A percentile compares a stretch with the other conserved stretches of the same genome.
Conservation (phyloP, 2,113 vertebrate genomes). For the Elachura formosa region DNA sequence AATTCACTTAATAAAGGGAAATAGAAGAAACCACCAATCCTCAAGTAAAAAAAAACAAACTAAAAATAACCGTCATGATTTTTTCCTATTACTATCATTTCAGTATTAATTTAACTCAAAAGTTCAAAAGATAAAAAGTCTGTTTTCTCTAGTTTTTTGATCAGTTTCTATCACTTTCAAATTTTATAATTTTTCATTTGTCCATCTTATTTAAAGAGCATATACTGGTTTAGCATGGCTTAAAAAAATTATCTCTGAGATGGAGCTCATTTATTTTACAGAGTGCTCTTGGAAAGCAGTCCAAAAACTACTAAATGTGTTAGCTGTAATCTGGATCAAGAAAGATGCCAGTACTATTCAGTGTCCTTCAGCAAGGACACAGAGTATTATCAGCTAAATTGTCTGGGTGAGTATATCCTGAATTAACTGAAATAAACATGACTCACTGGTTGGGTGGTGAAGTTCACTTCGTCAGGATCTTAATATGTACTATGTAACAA, state of each 20-base stretch:
- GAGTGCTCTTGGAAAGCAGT: conserved; percentile 73
- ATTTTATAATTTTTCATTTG: not conserved
- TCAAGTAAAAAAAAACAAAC: not conserved
- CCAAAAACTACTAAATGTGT: conserved; percentile 73
- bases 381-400: conserved; percentile 87
- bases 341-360: conserved; percentile 89
- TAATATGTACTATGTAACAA: not conserved
- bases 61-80: not conserved
- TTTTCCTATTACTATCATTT: not conserved
- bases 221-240: not conserved
- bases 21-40: not conserved
- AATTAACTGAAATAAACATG: not conserved
- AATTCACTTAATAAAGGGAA: not conserved
- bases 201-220: not conserved
- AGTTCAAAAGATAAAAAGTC: not conserved
- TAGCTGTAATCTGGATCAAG: conserved; percentile 78
- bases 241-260: not conserved
- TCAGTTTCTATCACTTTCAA: not conserved
- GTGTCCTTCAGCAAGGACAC: conserved; percentile 85
- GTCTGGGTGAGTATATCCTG: conserved; percentile 79
- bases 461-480: not conserved
- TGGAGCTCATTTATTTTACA: conserved; percentile 54
- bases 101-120: not conserved
- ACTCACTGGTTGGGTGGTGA: not conserved
- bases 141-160: not conserved